A percentile compares a stretch with the other conserved stretches of the same genome.
Evolutionary conservation across 1,140 invertebrate species (phyloP).

Genomic region (Pseudomyrmex dendroicus): DNA sequence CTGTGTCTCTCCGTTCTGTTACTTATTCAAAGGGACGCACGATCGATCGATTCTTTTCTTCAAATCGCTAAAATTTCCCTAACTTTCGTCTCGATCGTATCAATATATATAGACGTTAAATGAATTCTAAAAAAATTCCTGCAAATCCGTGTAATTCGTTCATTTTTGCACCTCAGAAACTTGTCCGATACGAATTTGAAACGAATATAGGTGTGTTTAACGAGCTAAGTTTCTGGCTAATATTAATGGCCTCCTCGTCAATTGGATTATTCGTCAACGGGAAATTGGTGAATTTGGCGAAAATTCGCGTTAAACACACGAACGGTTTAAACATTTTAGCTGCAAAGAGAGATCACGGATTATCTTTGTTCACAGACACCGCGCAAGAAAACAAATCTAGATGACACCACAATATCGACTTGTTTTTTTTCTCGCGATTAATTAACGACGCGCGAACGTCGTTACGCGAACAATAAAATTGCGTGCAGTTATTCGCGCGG

Average conservation of each 20-base stretch:
- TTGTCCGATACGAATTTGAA: conserved; percentile 3
- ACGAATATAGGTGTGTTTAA: conserved; percentile 10
- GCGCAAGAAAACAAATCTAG: neutral
- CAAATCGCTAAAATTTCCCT: neutral
- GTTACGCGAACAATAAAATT: neutral
- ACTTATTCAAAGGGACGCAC: neutral
- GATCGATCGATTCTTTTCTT: neutral
- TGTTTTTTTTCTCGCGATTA: neutral
- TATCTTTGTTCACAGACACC: neutral
- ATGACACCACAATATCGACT: neutral
- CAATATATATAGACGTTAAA: neutral
- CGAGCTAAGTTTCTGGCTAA: no score
- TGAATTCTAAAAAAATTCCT: neutral
- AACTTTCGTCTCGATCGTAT: no score
- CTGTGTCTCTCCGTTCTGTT: neutral
- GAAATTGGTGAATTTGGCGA: neutral
- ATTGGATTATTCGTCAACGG: conserved; percentile 8
- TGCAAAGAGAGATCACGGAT: neutral
- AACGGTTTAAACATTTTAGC: neutral
- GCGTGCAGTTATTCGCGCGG: no score
- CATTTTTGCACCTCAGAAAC: neutral
- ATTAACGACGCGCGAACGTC: no score
- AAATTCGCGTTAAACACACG: conserved; percentile 12
- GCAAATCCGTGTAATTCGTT: neutral
- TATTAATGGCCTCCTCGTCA: conserved; percentile 8